Conservation (phyloP, 2,113 vertebrate species). For the Ivindomyrus marchei region DNA sequence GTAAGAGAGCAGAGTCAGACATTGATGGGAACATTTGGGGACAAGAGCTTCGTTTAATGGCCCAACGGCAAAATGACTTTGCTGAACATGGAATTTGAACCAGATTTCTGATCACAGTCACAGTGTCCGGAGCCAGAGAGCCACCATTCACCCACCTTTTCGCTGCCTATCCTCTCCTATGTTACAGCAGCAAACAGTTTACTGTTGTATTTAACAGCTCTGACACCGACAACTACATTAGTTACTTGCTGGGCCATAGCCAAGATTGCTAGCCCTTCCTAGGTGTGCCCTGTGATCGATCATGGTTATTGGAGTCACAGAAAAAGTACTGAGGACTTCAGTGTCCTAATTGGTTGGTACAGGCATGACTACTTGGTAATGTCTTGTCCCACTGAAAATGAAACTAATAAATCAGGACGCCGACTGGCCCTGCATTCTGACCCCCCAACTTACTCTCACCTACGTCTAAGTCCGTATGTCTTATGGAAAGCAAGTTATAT, state of each 20-base stretch:
- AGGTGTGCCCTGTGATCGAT: too few species aligned
- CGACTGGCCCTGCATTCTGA: neutral
- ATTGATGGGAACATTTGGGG: neutral
- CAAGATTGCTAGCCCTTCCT: too few species aligned
- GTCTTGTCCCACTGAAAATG: neutral
- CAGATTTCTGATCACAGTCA: neutral
- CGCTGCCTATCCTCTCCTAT: neutral
- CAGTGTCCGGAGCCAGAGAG: neutral
- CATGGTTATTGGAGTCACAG: too few species aligned
- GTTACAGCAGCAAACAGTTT: neutral
- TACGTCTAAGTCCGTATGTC: neutral
- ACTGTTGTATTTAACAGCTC: neutral
- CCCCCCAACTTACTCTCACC: neutral
- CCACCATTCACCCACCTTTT: neutral
- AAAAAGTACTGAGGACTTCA: too few species aligned
- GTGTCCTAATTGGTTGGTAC: too few species aligned
- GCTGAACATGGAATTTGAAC: neutral
- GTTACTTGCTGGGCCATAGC: neutral
- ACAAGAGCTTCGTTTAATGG: neutral
- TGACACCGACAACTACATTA: neutral
- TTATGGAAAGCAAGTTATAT: neutral
- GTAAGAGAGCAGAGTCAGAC: neutral
- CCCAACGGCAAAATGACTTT: neutral
- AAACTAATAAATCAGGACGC: neutral
- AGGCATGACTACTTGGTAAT: neutral